Percentiles rank a stretch among this genome's conserved stretches.
These are phyloP conservation scores for Rotaria magnacalcarata DNA, from an alignment of 2,888 invertebrate species.

Conservation along the genomic window DNA sequence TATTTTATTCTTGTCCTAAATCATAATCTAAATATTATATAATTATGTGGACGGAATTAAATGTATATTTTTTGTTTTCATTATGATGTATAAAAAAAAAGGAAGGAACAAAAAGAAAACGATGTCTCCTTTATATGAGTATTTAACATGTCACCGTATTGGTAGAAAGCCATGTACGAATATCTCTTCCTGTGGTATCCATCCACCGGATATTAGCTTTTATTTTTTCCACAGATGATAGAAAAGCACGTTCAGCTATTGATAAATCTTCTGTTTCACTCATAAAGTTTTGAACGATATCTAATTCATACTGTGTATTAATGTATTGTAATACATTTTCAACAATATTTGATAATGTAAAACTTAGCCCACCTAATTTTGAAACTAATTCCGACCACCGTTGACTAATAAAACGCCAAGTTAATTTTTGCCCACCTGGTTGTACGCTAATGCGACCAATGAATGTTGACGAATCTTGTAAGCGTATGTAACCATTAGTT, in stretches of 20 bases:
- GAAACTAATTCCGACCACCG: neutral
- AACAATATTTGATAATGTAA: conserved; percentile 43
- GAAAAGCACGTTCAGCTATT: conserved; percentile 40
- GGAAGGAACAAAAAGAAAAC: neutral
- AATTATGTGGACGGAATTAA: conserved; percentile 16
- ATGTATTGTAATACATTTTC: conserved; percentile 37
- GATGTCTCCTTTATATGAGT: neutral
- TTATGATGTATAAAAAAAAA: neutral
- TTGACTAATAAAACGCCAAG: neutral
- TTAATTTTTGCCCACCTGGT: conserved; percentile 12
- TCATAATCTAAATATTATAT: neutral
- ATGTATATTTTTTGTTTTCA: neutral
- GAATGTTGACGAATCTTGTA: conserved; percentile 15
- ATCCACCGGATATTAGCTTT: conserved; percentile 43
- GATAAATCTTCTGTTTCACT: conserved; percentile 32
- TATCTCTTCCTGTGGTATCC: conserved; percentile 20
- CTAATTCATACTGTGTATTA: conserved; percentile 36
- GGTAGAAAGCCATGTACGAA: conserved; percentile 5
- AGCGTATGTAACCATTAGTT: neutral
- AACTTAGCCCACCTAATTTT: conserved; percentile 39
- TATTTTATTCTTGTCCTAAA: neutral
- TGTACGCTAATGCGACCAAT: neutral
- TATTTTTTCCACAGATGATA: conserved; percentile 44
- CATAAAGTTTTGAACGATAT: conserved; percentile 33
- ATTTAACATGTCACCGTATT: conserved; percentile 25